phyloP scores from a whole-genome alignment of 30 jellyfish, hydroid and myxozoan genomes.

The Aurelia coerulea region DNA sequence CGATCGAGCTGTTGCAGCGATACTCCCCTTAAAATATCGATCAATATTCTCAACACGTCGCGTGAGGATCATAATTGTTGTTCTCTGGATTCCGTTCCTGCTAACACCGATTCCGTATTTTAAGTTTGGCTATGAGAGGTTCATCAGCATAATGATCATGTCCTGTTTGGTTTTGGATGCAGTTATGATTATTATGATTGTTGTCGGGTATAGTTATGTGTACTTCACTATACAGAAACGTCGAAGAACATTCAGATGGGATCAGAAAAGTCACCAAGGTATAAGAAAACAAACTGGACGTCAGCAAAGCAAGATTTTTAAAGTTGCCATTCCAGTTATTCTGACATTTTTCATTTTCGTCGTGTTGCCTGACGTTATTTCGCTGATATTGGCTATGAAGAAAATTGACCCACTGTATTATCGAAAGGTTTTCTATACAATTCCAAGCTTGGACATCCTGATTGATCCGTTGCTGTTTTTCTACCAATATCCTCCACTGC shows the following conservation, averaged over 20 bases:
- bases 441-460: slow-evolving; percentile 28
- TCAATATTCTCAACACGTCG: slow-evolving; percentile 16
- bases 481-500: slow-evolving; percentile 43
- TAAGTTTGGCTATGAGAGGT: slow-evolving; percentile 21
- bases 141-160: slow-evolving; percentile 9
- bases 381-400: slow-evolving; percentile 11
- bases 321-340: slow-evolving; percentile 45
- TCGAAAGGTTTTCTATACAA: slow-evolving; percentile 44
- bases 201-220: slow-evolving; percentile 23
- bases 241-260: slow-evolving; percentile 13
- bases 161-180: slow-evolving; percentile 5
- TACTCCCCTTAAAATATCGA: slow-evolving; percentile 34
- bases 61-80: slow-evolving; percentile 16
- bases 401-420: slow-evolving; percentile 41
- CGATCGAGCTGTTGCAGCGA: slow-evolving; percentile 51
- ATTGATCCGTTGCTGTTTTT: slow-evolving; percentile 52
- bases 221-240: slow-evolving; percentile 12
- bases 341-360: slow-evolving; percentile 33
- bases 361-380: slow-evolving; percentile 36
- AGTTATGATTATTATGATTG: slow-evolving; percentile 4
- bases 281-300: too few species aligned
- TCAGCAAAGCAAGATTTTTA: slow-evolving; percentile 5
- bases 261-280: too few species aligned
- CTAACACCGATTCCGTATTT: slow-evolving; percentile 35
- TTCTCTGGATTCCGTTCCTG: slow-evolving; percentile 52